These are phyloP conservation scores for Apodemia hepburni DNA, from an alignment of 2,888 invertebrate genomes.

Conservation along the genomic window DNA sequence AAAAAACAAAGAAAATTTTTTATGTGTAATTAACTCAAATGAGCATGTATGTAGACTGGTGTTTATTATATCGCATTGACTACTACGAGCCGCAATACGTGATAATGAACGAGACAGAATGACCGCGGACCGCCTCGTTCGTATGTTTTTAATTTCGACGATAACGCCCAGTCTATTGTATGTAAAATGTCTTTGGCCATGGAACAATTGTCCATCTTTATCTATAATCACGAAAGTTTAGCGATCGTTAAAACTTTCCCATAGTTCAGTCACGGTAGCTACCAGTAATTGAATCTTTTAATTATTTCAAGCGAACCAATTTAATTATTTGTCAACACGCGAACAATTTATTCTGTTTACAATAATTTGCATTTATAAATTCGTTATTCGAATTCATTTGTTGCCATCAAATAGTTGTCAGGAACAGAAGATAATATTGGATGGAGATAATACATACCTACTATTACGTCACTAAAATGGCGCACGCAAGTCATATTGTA, in stretches of 20 bases:
- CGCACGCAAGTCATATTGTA: not conserved
- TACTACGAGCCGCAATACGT: no score
- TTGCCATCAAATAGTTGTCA: not conserved
- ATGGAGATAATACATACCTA: not conserved
- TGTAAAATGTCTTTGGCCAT: not conserved
- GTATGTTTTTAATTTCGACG: not conserved
- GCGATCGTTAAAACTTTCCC: constrained; percentile 32
- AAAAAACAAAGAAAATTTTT: no score
- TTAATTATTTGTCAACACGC: constrained; percentile 34
- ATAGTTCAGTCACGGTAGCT: constrained; percentile 30
- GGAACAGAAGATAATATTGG: not conserved
- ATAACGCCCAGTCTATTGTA: constrained; percentile 6
- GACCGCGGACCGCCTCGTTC: no score
- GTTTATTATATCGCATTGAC: no score
- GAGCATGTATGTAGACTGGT: no score
- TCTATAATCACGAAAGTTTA: constrained; percentile 33
- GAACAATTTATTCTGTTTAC: constrained; percentile 26
- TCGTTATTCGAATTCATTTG: constrained; percentile 18
- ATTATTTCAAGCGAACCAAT: constrained; percentile 31
- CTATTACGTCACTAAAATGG: constrained; percentile 1
- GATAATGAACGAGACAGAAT: no score
- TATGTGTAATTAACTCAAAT: no score
- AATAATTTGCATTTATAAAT: constrained; percentile 23
- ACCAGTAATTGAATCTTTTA: constrained; percentile 28
- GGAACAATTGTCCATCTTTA: constrained; percentile 24